These are phyloP conservation scores for Xyrauchen texanus DNA, from an alignment of 2,113 vertebrate genomes.

Conservation along the genomic window DNA sequence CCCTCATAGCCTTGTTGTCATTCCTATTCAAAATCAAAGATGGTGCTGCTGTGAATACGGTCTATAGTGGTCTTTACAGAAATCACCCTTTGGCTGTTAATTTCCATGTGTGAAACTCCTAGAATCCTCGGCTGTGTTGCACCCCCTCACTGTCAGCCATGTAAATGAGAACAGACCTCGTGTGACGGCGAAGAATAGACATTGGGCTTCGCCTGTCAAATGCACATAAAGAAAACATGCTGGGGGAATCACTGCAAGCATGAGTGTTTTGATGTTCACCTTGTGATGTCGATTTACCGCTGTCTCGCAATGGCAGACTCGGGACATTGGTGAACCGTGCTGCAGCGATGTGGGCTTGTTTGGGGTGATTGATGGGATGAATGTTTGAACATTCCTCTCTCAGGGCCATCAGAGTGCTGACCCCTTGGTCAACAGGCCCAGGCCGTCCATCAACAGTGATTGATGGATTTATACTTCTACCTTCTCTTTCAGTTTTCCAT, in stretches of 20 bases:
- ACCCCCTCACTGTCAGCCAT: conserved; percentile 1
- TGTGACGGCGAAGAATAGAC: conserved; percentile 27
- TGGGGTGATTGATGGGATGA: conserved; percentile 19
- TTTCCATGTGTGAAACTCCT: background rate
- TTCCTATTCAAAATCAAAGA: too few species aligned
- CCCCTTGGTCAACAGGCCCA: background rate
- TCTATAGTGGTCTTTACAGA: background rate
- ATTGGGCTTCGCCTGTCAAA: conserved; percentile 32
- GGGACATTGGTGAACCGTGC: conserved; percentile 17
- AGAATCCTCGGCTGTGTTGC: background rate
- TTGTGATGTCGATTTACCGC: conserved; percentile 44
- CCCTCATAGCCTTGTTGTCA: too few species aligned
- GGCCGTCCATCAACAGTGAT: conserved; percentile 3
- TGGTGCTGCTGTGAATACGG: too few species aligned
- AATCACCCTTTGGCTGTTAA: background rate
- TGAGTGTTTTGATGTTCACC: conserved; percentile 37
- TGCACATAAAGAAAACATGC: conserved; percentile 10
- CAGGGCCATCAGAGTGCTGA: conserved; percentile 9
- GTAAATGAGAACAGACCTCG: conserved; percentile 32
- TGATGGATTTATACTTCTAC: background rate
- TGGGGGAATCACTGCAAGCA: background rate
- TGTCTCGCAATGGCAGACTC: background rate
- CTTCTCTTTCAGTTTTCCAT: too few species aligned
- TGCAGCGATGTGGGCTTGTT: background rate
- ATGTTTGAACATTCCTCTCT: conserved; percentile 24